Evolutionary conservation across 2,797 vertebrate species (phyloP).

Genomic region (Sebastes elongatus): DNA sequence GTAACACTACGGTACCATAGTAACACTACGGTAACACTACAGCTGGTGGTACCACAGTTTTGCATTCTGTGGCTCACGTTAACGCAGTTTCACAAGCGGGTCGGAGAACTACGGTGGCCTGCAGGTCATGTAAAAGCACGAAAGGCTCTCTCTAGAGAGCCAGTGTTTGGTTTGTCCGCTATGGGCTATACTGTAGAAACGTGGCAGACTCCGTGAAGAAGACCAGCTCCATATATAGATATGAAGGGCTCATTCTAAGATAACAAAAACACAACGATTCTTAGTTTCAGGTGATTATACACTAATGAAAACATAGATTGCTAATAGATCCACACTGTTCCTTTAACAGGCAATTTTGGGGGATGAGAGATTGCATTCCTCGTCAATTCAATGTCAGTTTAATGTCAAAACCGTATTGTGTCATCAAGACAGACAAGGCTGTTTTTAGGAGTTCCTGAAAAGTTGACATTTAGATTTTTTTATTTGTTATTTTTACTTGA

Average conservation of each 20-base stretch:
- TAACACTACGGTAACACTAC: no score
- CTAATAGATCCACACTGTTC: not conserved
- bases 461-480: conserved; percentile 28
- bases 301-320: not conserved
- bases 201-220: not conserved
- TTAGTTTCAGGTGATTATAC: not conserved
- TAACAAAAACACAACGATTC: not conserved
- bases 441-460: not conserved
- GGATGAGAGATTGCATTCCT: not conserved
- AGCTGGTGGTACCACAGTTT: not conserved
- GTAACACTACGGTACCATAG: not conserved
- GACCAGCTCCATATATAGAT: not conserved
- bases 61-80: not conserved
- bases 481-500: conserved; percentile 19
- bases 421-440: not conserved
- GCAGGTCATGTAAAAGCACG: not conserved
- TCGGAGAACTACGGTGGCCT: not conserved
- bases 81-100: not conserved
- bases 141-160: not conserved
- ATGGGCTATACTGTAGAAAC: not conserved
- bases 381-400: not conserved
- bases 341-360: not conserved
- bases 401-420: conserved; percentile 2
- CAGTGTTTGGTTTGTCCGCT: not conserved
- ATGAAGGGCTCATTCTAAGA: not conserved